Percentiles rank a stretch among this genome's conserved stretches.
Evolutionary conservation across 2,888 invertebrate species (phyloP).

Genomic region (Drosophila nr. medialis): DNA sequence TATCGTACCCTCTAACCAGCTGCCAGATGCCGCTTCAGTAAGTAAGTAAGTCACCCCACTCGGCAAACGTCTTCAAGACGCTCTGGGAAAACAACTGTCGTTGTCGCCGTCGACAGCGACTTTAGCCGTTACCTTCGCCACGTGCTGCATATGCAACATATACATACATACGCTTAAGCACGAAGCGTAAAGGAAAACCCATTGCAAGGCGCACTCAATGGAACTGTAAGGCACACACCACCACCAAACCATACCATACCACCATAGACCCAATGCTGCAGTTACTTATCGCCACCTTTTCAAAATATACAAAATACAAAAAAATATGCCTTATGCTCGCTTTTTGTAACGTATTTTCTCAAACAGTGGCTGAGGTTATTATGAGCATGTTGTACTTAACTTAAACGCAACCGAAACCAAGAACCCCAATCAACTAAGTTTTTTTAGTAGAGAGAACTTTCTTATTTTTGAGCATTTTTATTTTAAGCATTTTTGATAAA

Average conservation of each 20-base stretch:
- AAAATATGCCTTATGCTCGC: slow-evolving; percentile 28
- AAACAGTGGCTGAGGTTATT: slow-evolving; percentile 1
- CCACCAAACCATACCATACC: slow-evolving; percentile 19
- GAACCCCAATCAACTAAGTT: neutral
- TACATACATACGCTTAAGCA: slow-evolving; percentile 27
- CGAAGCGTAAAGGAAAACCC: slow-evolving; percentile 65
- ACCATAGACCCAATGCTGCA: slow-evolving; percentile 4
- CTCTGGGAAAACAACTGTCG: slow-evolving; percentile 76
- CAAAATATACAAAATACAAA: neutral
- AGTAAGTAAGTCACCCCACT: slow-evolving; percentile 64
- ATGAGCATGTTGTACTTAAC: neutral
- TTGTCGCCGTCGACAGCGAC: slow-evolving; percentile 4
- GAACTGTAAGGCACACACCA: slow-evolving; percentile 70
- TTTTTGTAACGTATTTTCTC: slow-evolving; percentile 66
- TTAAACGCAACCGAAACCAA: neutral
- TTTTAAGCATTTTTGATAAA: neutral
- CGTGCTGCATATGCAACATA: slow-evolving; percentile 57
- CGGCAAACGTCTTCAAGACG: slow-evolving; percentile 71
- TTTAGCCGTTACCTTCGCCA: slow-evolving; percentile 62
- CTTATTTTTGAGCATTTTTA: neutral
- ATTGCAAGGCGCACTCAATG: slow-evolving; percentile 60
- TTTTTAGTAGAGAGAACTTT: neutral
- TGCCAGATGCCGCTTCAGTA: slow-evolving; percentile 64
- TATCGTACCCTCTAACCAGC: slow-evolving; percentile 43
- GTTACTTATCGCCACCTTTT: slow-evolving; percentile 36